These are phyloP conservation scores for Harpalus rufipes DNA, from an alignment of 2,888 invertebrate genomes.

Conservation along the genomic window DNA sequence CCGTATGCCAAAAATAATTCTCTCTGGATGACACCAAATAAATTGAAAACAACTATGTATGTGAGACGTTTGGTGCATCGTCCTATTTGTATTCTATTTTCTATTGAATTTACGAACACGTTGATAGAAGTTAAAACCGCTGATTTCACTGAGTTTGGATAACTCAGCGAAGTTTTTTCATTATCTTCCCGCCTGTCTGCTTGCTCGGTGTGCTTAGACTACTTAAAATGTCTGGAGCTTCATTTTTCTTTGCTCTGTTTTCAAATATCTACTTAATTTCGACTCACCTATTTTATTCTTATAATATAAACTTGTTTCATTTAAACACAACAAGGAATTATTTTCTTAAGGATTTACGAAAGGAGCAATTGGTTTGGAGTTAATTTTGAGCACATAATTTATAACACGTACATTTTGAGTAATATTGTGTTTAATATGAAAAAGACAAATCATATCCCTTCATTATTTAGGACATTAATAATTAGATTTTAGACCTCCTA, in stretches of 20 bases:
- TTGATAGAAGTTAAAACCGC: neutral
- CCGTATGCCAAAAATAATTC: too few species aligned
- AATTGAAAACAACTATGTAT: too few species aligned
- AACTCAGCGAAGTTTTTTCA: slow-evolving; percentile 17
- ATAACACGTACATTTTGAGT: too few species aligned
- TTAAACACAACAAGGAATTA: neutral
- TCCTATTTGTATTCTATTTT: neutral
- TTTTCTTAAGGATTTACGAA: too few species aligned
- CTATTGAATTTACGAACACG: neutral
- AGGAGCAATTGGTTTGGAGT: too few species aligned
- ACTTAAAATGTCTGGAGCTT: slow-evolving; percentile 13
- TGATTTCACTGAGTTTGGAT: slow-evolving; percentile 21
- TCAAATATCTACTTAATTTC: slow-evolving; percentile 14
- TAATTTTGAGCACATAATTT: too few species aligned
- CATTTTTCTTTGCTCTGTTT: slow-evolving; percentile 3
- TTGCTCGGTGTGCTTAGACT: neutral
- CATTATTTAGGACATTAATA: too few species aligned
- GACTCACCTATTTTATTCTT: neutral
- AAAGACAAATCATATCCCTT: too few species aligned
- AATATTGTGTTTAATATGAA: too few species aligned
- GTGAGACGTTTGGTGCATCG: neutral
- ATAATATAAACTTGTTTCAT: neutral
- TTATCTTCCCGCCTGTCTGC: slow-evolving; percentile 4
- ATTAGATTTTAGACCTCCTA: too few species aligned
- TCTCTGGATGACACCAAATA: too few species aligned